Evolutionary conservation across 2,113 vertebrate genomes (phyloP).

Genomic region (Sclerurus mexicanus): DNA sequence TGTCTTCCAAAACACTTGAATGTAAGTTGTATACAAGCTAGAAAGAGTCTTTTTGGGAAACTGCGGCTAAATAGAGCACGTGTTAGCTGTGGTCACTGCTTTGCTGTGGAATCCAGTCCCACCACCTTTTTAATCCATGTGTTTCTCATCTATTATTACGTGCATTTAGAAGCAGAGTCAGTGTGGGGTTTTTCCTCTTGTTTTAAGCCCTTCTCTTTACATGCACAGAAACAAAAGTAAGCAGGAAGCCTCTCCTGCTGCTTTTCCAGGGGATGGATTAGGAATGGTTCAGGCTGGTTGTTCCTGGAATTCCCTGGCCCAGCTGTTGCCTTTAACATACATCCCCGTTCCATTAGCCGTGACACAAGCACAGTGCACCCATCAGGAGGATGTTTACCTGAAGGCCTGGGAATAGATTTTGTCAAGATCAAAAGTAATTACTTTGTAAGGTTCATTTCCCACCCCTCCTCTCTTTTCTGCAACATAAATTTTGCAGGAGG

Average conservation of each 20-base stretch:
- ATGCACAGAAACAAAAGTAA: neutral
- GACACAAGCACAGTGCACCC: neutral
- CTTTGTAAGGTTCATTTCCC: conserved; percentile 74
- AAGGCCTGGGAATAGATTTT: conserved; percentile 61
- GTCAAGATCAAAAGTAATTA: conserved; percentile 75
- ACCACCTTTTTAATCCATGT: neutral
- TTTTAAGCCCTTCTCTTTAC: neutral
- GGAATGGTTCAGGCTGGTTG: neutral
- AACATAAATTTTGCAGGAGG: conserved; percentile 73
- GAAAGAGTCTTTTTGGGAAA: neutral
- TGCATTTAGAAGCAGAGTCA: neutral
- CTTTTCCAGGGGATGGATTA: neutral
- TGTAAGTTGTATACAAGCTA: neutral
- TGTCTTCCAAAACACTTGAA: neutral
- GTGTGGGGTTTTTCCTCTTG: neutral
- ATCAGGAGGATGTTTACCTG: conserved; percentile 61
- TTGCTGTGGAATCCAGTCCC: neutral
- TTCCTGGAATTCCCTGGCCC: neutral
- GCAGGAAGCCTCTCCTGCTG: neutral
- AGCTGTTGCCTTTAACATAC: neutral
- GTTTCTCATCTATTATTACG: neutral
- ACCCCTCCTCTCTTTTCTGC: conserved; percentile 27
- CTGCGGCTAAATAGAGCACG: rapidly evolving
- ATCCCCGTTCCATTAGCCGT: conserved; percentile 9
- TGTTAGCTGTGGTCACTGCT: neutral